phyloP scores from a whole-genome alignment of 2,797 vertebrate genomes.

The Eurystomus glaucurus region DNA sequence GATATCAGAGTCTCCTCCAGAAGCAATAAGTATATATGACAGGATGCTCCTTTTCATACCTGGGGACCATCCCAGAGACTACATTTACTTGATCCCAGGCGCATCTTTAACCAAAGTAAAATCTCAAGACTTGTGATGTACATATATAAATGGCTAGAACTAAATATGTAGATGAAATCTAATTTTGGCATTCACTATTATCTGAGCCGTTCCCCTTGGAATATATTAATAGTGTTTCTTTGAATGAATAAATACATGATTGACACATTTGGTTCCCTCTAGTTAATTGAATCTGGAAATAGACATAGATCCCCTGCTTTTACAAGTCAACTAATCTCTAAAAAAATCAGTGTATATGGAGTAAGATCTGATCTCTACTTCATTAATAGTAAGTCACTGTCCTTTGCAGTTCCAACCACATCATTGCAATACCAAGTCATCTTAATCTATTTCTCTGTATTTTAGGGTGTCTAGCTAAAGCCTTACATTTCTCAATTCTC shows the following conservation, averaged over 20 bases:
- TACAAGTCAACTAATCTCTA: neutral
- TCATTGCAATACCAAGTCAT: neutral
- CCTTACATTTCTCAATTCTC: neutral
- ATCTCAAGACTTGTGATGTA: neutral
- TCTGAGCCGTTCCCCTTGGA: neutral
- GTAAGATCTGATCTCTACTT: neutral
- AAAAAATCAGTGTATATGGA: neutral
- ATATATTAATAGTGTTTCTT: neutral
- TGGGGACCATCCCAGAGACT: neutral
- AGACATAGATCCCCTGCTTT: neutral
- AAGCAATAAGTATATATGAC: neutral
- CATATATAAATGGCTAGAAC: neutral
- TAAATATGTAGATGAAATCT: neutral
- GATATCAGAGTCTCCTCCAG: neutral
- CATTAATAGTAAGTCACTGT: neutral
- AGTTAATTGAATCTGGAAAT: neutral
- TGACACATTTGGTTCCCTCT: neutral
- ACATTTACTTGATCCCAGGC: neutral
- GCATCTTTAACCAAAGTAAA: neutral
- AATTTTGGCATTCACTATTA: neutral
- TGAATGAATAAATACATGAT: neutral
- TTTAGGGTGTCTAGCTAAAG: neutral
- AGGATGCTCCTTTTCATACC: neutral
- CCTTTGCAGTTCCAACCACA: neutral
- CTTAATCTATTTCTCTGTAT: neutral